phyloP scores from a whole-genome alignment of 1,140 invertebrate genomes.

The Drosophila gunungcola region DNA sequence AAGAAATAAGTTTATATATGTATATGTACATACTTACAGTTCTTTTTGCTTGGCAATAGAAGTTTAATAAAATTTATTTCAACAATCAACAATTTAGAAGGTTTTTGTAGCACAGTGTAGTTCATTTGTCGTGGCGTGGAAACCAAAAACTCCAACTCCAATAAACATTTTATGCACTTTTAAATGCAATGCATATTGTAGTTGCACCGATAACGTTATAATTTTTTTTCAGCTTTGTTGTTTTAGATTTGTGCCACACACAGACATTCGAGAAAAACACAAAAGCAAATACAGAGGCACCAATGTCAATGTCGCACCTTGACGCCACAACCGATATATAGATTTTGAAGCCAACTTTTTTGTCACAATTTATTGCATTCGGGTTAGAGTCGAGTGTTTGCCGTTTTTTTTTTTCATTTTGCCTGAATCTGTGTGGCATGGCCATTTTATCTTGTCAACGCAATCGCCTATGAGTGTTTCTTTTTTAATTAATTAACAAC shows the following conservation, averaged over 20 bases:
- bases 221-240: slow-evolving; percentile 22
- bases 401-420: slow-evolving; percentile 49
- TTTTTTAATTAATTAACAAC: slow-evolving; percentile 75
- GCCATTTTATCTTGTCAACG: slow-evolving; percentile 78
- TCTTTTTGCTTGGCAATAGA: no score
- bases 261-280: slow-evolving; percentile 17
- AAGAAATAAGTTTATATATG: no score
- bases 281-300: slow-evolving; percentile 29
- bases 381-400: slow-evolving; percentile 34
- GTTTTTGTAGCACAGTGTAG: slow-evolving; percentile 46
- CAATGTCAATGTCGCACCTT: slow-evolving; percentile 80
- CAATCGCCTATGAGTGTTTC: slow-evolving; percentile 78
- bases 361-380: slow-evolving; percentile 78
- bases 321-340: slow-evolving; percentile 64
- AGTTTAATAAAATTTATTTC: no score
- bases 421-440: slow-evolving; percentile 45
- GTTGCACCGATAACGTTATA: slow-evolving; percentile 54
- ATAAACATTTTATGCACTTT: slow-evolving; percentile 75
- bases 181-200: slow-evolving; percentile 73
- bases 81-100: no score
- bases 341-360: slow-evolving; percentile 54
- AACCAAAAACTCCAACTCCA: slow-evolving; percentile 56
- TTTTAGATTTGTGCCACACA: slow-evolving; percentile 67
- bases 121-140: slow-evolving; percentile 46
- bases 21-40: no score